Percentiles rank a stretch among this genome's conserved stretches.
Evolutionary conservation across 2,113 vertebrate genomes (phyloP).

Genomic region (Myotis yumanensis): DNA sequence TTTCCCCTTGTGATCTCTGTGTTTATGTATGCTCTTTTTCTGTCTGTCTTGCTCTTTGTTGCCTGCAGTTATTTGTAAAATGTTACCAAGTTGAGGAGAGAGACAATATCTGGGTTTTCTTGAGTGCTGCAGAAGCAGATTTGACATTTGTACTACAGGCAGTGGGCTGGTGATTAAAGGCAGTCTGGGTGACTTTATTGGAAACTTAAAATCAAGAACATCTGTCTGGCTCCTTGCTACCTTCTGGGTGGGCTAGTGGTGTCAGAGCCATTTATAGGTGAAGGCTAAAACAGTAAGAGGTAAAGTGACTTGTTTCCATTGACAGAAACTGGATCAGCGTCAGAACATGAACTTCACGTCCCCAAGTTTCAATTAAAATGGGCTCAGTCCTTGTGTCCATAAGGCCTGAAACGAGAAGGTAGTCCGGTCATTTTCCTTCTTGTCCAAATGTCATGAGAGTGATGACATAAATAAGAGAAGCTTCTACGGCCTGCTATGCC

Average conservation of each 20-base stretch:
- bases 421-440: slow-evolving; percentile 32
- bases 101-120: not conserved
- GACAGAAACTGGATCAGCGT: not conserved
- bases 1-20: not conserved
- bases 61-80: slow-evolving; percentile 44
- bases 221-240: not conserved
- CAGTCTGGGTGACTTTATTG: not conserved
- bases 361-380: not conserved
- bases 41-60: slow-evolving; percentile 19
- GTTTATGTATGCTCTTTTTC: slow-evolving; percentile 11
- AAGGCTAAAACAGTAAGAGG: not conserved
- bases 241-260: not conserved
- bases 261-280: not conserved
- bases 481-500: not conserved
- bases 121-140: not conserved
- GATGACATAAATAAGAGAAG: not conserved
- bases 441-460: not conserved
- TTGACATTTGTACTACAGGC: slow-evolving; percentile 13
- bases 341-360: not conserved
- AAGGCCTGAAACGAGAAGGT: slow-evolving; percentile 4
- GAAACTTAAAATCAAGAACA: slow-evolving; percentile 45
- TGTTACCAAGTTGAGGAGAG: slow-evolving; percentile 16
- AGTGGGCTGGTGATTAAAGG: not conserved
- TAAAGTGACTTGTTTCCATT: not conserved
- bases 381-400: not conserved